Conservation (phyloP, 1,140 invertebrate genomes). For the Archegozetes longisetosus region DNA sequence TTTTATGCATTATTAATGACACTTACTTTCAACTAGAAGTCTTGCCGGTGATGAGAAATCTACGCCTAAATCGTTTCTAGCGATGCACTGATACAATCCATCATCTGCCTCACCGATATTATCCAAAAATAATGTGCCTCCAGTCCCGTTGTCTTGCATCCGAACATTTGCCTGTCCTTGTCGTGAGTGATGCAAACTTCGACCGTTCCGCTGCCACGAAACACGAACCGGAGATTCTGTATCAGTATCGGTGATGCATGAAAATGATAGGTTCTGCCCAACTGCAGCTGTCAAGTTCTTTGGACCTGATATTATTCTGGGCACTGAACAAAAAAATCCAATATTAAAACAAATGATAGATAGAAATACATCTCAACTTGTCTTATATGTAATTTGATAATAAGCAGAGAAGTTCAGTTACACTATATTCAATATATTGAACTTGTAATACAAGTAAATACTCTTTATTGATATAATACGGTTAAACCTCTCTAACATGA, state of each 20-base stretch:
- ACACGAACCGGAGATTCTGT: not conserved
- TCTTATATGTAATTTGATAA: no score
- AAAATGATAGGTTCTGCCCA: slow-evolving; percentile 6
- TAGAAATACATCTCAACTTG: no score
- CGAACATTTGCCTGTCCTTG: slow-evolving; percentile 4
- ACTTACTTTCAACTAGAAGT: slow-evolving; percentile 20
- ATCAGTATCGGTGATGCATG: not conserved
- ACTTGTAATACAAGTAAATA: no score
- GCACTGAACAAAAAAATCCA: no score
- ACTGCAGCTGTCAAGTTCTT: not conserved
- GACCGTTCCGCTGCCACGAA: slow-evolving; percentile 11
- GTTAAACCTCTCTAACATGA: no score
- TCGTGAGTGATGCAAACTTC: not conserved
- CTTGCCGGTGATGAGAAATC: slow-evolving; percentile 15
- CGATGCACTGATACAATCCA: slow-evolving; percentile 18
- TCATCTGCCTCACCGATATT: slow-evolving; percentile 19
- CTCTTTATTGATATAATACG: no score
- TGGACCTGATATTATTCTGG: slow-evolving; percentile 6
- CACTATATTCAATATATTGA: no score
- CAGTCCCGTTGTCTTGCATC: not conserved
- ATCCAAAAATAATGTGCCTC: slow-evolving; percentile 11
- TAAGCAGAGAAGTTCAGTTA: no score
- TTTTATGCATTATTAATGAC: no score
- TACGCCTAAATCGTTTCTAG: slow-evolving; percentile 17
- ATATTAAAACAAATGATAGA: no score